These are phyloP conservation scores for Xiphydria camelus DNA, from an alignment of 2,888 invertebrate species.

Conservation along the genomic window DNA sequence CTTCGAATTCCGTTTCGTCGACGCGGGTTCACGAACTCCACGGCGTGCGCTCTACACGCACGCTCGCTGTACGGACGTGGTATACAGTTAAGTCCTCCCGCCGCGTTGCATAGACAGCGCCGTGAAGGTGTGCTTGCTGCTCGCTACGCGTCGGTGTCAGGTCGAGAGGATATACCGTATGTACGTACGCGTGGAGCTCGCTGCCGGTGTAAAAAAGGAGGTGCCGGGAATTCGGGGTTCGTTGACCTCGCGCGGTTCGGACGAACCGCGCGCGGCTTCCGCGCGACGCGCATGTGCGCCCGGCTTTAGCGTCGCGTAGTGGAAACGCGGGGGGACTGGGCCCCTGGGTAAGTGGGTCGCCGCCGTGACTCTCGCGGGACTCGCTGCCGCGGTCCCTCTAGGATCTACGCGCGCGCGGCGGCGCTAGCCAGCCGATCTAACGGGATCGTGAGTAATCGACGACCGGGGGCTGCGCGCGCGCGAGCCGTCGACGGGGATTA, in stretches of 20 bases:
- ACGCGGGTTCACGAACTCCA: slow-evolving; percentile 40
- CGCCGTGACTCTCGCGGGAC: not conserved
- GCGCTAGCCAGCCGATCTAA: slow-evolving; percentile 27
- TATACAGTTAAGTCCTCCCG: slow-evolving; percentile 41
- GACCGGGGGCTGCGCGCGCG: slow-evolving; percentile 6
- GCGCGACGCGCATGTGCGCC: too few species aligned
- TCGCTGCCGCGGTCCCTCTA: not conserved
- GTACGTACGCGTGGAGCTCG: too few species aligned
- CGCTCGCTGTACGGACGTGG: too few species aligned
- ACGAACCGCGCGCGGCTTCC: not conserved
- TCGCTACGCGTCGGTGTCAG: too few species aligned
- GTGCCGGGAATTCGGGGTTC: not conserved
- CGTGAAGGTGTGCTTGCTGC: too few species aligned
- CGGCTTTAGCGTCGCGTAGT: too few species aligned
- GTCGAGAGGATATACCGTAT: slow-evolving; percentile 41
- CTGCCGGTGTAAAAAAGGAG: too few species aligned
- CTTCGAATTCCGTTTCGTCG: slow-evolving; percentile 36
- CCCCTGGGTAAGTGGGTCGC: slow-evolving; percentile 1
- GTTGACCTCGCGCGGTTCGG: not conserved
- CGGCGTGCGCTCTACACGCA: too few species aligned
- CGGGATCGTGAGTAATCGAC: slow-evolving; percentile 51
- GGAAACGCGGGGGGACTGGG: not conserved
- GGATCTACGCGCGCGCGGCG: not conserved
- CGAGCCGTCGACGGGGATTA: not conserved
- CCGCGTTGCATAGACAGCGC: too few species aligned